phyloP scores from a whole-genome alignment of 2,888 invertebrate species.

The Chelonus formosanus region DNA sequence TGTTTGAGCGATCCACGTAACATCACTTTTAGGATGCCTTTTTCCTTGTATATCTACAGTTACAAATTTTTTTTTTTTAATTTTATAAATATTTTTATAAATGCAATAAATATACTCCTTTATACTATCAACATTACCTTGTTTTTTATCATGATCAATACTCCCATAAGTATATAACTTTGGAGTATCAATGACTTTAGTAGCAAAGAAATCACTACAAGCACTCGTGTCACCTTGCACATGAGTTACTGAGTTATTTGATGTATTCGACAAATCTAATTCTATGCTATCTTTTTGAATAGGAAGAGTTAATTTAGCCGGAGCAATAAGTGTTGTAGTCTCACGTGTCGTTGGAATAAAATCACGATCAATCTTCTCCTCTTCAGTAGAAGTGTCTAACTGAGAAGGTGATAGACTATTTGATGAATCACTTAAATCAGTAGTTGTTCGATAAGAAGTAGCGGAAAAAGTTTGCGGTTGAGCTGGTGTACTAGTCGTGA shows the following conservation, averaged over 20 bases:
- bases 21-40: too few species aligned
- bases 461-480: slow-evolving; percentile 14
- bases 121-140: too few species aligned
- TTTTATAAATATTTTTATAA: too few species aligned
- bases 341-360: neutral
- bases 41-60: too few species aligned
- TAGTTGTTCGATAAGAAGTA: slow-evolving; percentile 39
- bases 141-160: too few species aligned
- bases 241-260: too few species aligned
- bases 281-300: neutral
- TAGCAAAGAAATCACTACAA: too few species aligned
- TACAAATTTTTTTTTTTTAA: too few species aligned
- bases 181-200: too few species aligned
- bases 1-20: neutral
- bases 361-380: slow-evolving; percentile 1
- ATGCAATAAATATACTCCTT: too few species aligned
- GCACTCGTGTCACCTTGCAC: too few species aligned
- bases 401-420: slow-evolving; percentile 35
- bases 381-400: slow-evolving; percentile 16
- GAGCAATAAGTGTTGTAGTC: neutral
- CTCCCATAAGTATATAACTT: too few species aligned
- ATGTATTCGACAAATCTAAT: neutral
- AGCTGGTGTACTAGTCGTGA: slow-evolving; percentile 37
- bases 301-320: slow-evolving; percentile 25
- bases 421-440: slow-evolving; percentile 39